Percentiles rank a stretch among this genome's conserved stretches.
Evolutionary conservation across 1,140 invertebrate genomes (phyloP).

Genomic region (Leptopilina clavipes): DNA sequence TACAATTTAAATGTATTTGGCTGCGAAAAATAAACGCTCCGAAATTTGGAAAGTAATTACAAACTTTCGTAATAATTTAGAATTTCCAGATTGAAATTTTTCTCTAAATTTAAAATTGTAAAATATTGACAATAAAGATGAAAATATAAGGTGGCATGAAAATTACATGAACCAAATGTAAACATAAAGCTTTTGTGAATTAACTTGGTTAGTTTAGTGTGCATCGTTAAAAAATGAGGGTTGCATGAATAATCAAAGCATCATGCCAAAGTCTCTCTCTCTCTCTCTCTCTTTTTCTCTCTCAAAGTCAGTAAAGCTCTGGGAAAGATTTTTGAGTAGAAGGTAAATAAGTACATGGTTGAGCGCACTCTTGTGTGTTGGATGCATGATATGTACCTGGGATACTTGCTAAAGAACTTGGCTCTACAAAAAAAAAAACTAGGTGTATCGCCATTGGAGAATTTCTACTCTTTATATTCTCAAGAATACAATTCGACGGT

Average conservation of each 20-base stretch:
- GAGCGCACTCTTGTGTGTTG: not conserved
- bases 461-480: not conserved
- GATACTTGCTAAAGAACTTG: not conserved
- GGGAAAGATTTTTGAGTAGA: conserved; percentile 7
- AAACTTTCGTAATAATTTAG: no score
- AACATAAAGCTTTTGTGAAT: not conserved
- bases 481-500: not conserved
- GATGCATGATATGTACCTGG: not conserved
- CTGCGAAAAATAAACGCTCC: no score
- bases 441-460: not conserved
- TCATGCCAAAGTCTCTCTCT: not conserved
- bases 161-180: no score
- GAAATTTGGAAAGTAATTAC: no score
- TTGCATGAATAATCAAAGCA: not conserved
- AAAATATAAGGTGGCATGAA: no score
- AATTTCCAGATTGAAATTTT: no score
- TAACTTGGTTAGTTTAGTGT: not conserved
- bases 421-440: not conserved
- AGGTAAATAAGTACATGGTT: not conserved
- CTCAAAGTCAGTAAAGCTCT: conserved; percentile 14
- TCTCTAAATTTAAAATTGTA: no score
- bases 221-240: not conserved
- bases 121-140: no score
- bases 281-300: no score
- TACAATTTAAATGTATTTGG: no score